Evolutionary conservation across 2,888 invertebrate species (phyloP), one percentile per base, ranked within the genome.

Genomic region (Lithophane socia): DNA sequence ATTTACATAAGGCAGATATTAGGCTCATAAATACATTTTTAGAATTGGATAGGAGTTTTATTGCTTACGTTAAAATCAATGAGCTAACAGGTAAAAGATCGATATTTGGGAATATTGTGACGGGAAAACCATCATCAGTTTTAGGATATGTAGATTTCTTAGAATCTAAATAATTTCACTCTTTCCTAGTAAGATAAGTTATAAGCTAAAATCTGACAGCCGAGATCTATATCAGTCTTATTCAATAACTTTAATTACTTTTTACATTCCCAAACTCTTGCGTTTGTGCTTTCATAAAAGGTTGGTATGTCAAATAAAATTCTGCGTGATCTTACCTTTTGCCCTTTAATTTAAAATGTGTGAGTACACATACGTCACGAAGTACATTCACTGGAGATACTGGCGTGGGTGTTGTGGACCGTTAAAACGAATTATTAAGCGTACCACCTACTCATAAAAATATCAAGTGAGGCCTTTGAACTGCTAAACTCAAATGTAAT

Each of bases 401-500:
- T 77, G 75, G 75, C 77, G 75, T n/a, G 77, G 65, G 80, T 73
- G 75, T 82, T 84, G 79, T 77, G 79, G 77, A 80, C 73, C 77
- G 84, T 82, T 85, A 88, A 86, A 87, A 86, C 80, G 69, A 85
- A 87, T 82, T 24, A 83, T 84, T 76, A 89, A 85, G 77, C 64
- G 79, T 66, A 73, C n/a, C 12, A 52, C 49, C 16, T 52, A 61
- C 56, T 56, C 21, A 49, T n/a, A 61, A 71, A 47, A 37, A 56
- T 52, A 52, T 52, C 24, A 80, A 66, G 37, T 54, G 24, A 73
- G 44, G 29, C 42, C 67, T 68, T 73, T 58, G 56, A 68, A 72
- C 44, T 49, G 49, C 47, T 61, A 7, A 60, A 21, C 56, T 21
- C 16, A 47, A 54, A 61, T 47, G 24, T n/a, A 13, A 54, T 47